Conservation (phyloP, 2,797 vertebrate species). For the Enoplosus armatus region DNA sequence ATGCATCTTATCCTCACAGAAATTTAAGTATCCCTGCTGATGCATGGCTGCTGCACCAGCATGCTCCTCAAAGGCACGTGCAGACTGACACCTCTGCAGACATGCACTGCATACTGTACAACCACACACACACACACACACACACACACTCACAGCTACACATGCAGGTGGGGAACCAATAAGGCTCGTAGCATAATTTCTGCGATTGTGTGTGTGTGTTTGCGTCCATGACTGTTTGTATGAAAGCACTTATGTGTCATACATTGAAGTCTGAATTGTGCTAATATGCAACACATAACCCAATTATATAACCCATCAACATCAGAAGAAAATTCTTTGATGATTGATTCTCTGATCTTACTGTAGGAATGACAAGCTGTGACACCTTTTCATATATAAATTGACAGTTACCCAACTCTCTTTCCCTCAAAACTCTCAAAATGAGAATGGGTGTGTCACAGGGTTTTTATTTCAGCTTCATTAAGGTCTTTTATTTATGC, state of each 20-base stretch:
- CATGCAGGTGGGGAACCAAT: not conserved
- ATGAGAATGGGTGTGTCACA: not conserved
- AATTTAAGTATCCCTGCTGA: constrained; percentile 1
- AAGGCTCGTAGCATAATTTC: constrained; percentile 19
- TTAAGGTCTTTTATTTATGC: constrained; percentile 18
- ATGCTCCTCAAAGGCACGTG: constrained; percentile 38
- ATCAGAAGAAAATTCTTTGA: too few species aligned
- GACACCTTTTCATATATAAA: not conserved
- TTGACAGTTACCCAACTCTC: not conserved
- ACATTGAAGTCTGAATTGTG: not conserved
- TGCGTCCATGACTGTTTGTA: not conserved
- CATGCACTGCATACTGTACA: not conserved
- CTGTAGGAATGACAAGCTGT: not conserved
- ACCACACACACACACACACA: constrained; percentile 8
- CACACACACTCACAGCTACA: constrained; percentile 18
- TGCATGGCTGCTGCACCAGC: constrained; percentile 52
- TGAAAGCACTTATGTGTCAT: not conserved
- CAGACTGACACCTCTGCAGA: constrained; percentile 23
- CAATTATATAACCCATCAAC: not conserved
- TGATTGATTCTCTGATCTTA: not conserved
- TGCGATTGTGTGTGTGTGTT: not conserved
- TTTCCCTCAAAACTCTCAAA: not conserved
- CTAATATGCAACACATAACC: not conserved
- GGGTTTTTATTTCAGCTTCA: not conserved
- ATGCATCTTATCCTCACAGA: constrained; percentile 35